A percentile compares a stretch with the other conserved stretches of the same genome.
Evolutionary conservation across 2,888 invertebrate genomes (phyloP).

Genomic region (Azorinus chamasolen): DNA sequence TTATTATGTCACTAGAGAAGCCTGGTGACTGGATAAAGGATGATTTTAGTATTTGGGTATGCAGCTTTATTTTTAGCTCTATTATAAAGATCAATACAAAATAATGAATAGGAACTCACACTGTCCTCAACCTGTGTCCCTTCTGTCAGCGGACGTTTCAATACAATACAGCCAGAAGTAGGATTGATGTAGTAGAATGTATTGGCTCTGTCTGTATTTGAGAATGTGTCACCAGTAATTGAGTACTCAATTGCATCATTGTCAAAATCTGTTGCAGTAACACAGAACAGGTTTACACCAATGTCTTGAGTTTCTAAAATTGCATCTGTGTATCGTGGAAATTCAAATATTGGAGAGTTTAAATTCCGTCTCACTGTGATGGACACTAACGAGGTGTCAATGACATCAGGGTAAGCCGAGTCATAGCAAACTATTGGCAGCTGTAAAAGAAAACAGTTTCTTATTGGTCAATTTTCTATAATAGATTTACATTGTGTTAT

Average conservation of each 20-base stretch:
- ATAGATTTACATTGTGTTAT: neutral
- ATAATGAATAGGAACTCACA: too few species aligned
- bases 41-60: too few species aligned
- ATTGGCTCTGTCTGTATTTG: conserved; percentile 50
- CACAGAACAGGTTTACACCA: conserved; percentile 73
- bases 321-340: conserved; percentile 66
- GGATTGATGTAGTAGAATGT: conserved; percentile 77
- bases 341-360: conserved; percentile 72
- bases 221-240: conserved; percentile 73
- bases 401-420: conserved; percentile 69
- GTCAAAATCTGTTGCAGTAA: conserved; percentile 73
- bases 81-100: too few species aligned
- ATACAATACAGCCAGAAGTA: conserved; percentile 72
- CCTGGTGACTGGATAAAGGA: too few species aligned
- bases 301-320: conserved; percentile 75
- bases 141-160: conserved; percentile 76
- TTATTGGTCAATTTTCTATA: neutral
- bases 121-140: conserved; percentile 65
- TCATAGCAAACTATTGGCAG: conserved; percentile 70
- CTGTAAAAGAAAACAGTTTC: conserved; percentile 41
- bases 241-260: conserved; percentile 74
- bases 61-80: too few species aligned
- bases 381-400: conserved; percentile 58
- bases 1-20: too few species aligned
- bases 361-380: conserved; percentile 75